Conservation (phyloP, 2,113 vertebrate species). For the Oenanthe melanoleuca region DNA sequence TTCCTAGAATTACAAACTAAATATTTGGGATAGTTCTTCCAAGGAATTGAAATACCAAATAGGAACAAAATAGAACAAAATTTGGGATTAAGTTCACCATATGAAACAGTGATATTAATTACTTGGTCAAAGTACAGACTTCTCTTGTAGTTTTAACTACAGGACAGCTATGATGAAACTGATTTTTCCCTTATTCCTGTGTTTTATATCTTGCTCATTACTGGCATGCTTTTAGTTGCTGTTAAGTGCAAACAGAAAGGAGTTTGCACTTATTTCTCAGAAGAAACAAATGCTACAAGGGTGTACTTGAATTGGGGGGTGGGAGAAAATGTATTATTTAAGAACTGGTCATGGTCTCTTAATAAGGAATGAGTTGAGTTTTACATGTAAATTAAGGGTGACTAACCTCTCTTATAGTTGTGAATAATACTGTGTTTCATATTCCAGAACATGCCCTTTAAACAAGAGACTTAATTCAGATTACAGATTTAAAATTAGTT, state of each 20-base stretch:
- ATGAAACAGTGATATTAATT: not conserved
- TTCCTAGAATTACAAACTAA: not conserved
- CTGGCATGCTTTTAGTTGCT: not conserved
- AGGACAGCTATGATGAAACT: not conserved
- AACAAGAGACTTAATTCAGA: not conserved
- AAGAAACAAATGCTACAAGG: not conserved
- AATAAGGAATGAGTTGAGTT: not conserved
- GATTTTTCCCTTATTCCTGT: not conserved
- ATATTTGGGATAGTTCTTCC: not conserved
- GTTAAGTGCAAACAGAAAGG: not conserved
- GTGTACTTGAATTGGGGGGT: not conserved
- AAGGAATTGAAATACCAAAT: not conserved
- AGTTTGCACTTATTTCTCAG: not conserved
- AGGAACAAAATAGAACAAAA: not conserved
- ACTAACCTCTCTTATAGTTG: not conserved
- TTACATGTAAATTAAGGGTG: not conserved
- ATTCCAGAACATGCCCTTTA: not conserved
- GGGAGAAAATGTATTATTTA: not conserved
- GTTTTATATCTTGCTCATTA: not conserved
- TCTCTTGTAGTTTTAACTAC: not conserved
- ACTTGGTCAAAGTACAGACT: not conserved
- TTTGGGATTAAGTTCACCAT: not conserved
- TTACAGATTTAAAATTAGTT: not conserved
- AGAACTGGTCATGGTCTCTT: not conserved
- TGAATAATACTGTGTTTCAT: not conserved